Conservation (phyloP, 2,113 vertebrate species). For the Cisticola juncidis region DNA sequence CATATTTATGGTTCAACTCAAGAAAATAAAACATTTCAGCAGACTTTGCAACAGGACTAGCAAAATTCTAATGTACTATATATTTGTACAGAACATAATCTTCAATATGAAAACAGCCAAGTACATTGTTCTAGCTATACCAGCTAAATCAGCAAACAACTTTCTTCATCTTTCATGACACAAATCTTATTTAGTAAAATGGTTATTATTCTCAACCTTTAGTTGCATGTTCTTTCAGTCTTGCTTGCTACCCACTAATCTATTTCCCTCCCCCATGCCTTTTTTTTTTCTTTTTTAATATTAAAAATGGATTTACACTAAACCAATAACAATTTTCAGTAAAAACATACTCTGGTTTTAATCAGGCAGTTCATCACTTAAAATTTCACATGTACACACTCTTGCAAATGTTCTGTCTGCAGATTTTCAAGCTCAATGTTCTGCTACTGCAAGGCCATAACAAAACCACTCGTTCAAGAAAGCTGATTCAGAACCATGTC, state of each 20-base stretch:
- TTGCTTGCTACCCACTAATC: neutral
- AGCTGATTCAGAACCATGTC: neutral
- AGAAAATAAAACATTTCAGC: neutral
- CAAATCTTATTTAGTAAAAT: neutral
- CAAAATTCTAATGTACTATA: neutral
- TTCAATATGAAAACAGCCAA: neutral
- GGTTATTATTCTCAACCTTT: neutral
- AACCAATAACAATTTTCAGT: neutral
- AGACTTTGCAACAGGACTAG: neutral
- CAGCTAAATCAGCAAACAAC: neutral
- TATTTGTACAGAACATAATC: neutral
- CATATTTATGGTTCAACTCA: constrained; percentile 45
- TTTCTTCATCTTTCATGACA: neutral
- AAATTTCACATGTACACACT: neutral
- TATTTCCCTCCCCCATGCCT: neutral
- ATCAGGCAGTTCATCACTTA: neutral
- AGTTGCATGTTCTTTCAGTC: neutral
- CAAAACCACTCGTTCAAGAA: neutral
- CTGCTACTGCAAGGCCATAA: neutral
- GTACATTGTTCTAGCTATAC: neutral
- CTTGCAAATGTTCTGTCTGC: neutral
- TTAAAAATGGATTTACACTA: neutral
- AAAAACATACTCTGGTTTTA: neutral
- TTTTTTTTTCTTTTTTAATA: neutral
- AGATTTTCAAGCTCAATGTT: neutral